Conservation (phyloP, 2,113 vertebrate species). For the Saguinus midas region DNA sequence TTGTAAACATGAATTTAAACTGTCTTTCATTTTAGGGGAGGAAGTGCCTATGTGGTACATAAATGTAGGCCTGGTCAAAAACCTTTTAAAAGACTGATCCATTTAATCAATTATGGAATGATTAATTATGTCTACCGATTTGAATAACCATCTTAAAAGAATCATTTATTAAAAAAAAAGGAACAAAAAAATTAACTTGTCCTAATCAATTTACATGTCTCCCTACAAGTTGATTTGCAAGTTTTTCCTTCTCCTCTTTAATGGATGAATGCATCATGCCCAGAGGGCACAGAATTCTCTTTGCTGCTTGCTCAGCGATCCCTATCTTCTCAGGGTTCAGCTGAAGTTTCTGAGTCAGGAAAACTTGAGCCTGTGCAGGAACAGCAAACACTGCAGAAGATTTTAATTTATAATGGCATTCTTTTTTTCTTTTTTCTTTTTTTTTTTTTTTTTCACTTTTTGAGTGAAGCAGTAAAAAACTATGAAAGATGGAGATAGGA, state of each 20-base stretch:
- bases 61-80: not conserved
- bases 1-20: not conserved
- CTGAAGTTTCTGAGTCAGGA: not conserved
- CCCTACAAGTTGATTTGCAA: not conserved
- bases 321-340: not conserved
- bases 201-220: not conserved
- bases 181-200: not conserved
- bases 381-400: not conserved
- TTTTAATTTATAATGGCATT: not conserved
- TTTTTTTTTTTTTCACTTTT: not conserved
- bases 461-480: not conserved
- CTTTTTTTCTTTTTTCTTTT: not conserved
- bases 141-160: not conserved
- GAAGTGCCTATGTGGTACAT: not conserved
- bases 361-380: not conserved
- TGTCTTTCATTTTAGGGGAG: slow-evolving; percentile 9
- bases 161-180: not conserved
- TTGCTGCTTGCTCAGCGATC: not conserved
- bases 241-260: not conserved
- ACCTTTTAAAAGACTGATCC: not conserved
- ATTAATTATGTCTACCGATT: not conserved
- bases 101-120: not conserved
- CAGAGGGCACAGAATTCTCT: not conserved
- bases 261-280: not conserved
- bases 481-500: not conserved